Evolutionary conservation across 2,888 invertebrate species (phyloP).

Genomic region (Allygus modestus): DNA sequence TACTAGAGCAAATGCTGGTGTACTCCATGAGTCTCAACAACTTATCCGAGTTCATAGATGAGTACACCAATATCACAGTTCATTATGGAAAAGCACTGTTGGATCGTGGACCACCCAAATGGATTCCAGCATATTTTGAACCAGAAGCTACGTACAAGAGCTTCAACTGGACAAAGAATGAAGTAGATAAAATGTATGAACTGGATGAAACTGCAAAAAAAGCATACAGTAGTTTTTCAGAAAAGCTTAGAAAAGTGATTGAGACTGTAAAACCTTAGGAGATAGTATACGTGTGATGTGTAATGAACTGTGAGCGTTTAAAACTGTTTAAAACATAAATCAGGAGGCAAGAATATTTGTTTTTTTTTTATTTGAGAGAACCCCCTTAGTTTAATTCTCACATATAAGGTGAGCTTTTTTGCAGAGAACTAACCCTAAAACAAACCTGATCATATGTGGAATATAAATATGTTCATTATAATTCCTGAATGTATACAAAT

Average conservation of each 20-base stretch:
- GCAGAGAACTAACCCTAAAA: too few species aligned
- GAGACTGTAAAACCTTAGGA: background rate
- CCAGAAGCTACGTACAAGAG: slow-evolving; percentile 13
- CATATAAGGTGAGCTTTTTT: too few species aligned
- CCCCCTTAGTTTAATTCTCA: too few species aligned
- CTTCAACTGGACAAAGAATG: slow-evolving; percentile 46
- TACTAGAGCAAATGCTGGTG: slow-evolving; percentile 30
- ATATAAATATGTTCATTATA: too few species aligned
- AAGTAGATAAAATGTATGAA: slow-evolving; percentile 36
- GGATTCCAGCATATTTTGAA: slow-evolving; percentile 40
- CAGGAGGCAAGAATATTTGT: too few species aligned
- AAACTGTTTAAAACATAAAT: too few species aligned
- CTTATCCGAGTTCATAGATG: slow-evolving; percentile 29
- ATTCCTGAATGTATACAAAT: too few species aligned
- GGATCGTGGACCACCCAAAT: slow-evolving; percentile 42
- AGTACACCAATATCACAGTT: slow-evolving; percentile 33
- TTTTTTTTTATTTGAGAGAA: too few species aligned
- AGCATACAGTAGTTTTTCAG: slow-evolving; percentile 33
- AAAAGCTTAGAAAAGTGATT: slow-evolving; percentile 17
- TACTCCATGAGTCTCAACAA: slow-evolving; percentile 48
- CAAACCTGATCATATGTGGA: too few species aligned
- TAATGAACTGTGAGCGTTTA: too few species aligned
- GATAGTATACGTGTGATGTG: background rate
- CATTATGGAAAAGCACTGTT: slow-evolving; percentile 25
- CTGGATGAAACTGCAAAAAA: slow-evolving; percentile 17